Percentiles rank a stretch among this genome's conserved stretches.
phyloP scores from a whole-genome alignment of 2,113 vertebrate genomes.

The Anhinga anhinga region DNA sequence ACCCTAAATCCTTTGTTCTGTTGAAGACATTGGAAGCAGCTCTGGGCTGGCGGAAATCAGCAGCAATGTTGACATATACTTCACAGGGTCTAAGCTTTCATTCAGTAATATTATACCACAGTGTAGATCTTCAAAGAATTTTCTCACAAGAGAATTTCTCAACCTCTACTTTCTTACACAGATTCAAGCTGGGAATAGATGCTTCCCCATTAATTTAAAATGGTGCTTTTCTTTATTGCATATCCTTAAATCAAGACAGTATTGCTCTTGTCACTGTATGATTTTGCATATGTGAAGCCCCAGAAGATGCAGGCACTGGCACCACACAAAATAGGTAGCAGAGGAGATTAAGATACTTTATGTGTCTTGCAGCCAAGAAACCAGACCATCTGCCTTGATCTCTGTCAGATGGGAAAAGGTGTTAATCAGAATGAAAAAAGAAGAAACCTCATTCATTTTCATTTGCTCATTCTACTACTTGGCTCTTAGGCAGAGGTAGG shows the following conservation, averaged over 20 bases:
- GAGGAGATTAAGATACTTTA: background rate
- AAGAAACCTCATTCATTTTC: background rate
- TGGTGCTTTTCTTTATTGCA: background rate
- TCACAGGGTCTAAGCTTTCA: slow-evolving; percentile 6
- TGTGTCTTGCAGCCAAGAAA: background rate
- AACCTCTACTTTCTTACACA: background rate
- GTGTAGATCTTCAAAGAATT: slow-evolving; percentile 36
- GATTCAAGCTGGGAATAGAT: background rate
- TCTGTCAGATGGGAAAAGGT: background rate
- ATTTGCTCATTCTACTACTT: background rate
- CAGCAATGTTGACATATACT: background rate
- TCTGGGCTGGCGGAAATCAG: background rate
- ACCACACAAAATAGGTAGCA: background rate
- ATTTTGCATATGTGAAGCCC: background rate
- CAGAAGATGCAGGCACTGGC: background rate
- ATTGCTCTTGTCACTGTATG: background rate
- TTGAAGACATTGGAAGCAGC: background rate
- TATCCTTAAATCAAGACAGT: background rate
- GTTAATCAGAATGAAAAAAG: background rate
- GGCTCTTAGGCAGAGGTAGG: background rate
- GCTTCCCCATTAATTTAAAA: background rate
- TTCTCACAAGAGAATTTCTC: slow-evolving; percentile 28
- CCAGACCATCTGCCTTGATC: background rate
- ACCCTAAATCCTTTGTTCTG: background rate
- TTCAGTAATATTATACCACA: slow-evolving; percentile 3